Evolutionary conservation across 2,113 vertebrate genomes (phyloP).

Genomic region (Thalassarche chlororhynchos): DNA sequence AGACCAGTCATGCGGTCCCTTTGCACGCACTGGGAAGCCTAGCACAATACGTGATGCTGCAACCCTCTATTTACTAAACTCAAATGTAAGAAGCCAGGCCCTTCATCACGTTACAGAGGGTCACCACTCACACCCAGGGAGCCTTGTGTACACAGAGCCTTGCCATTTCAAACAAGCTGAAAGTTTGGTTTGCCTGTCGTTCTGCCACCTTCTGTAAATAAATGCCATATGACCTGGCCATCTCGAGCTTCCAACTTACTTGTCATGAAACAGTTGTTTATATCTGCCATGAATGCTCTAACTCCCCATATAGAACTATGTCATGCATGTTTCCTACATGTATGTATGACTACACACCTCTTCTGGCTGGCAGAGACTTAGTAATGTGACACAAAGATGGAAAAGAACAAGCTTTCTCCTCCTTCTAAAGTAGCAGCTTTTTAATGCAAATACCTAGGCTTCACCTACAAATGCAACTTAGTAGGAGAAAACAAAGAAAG

Average conservation of each 20-base stretch:
- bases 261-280: not conserved
- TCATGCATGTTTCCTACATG: not conserved
- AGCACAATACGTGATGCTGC: not conserved
- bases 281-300: not conserved
- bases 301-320: not conserved
- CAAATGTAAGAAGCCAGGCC: not conserved
- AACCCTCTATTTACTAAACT: not conserved
- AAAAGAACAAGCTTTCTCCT: not conserved
- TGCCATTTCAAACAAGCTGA: not conserved
- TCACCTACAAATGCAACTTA: not conserved
- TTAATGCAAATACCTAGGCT: not conserved
- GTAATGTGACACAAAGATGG: not conserved
- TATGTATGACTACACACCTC: not conserved
- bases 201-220: not conserved
- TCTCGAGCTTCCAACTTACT: not conserved
- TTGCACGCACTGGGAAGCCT: not conserved
- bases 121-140: not conserved
- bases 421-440: not conserved
- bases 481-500: not conserved
- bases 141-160: not conserved
- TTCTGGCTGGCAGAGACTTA: not conserved
- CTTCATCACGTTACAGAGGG: not conserved
- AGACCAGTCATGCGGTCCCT: fast-evolving
- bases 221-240: fast-evolving
- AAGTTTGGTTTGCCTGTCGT: not conserved